Percentiles rank a stretch among this genome's conserved stretches.
phyloP scores from a whole-genome alignment of 2,113 vertebrate species.

The Phoenicopterus ruber region DNA sequence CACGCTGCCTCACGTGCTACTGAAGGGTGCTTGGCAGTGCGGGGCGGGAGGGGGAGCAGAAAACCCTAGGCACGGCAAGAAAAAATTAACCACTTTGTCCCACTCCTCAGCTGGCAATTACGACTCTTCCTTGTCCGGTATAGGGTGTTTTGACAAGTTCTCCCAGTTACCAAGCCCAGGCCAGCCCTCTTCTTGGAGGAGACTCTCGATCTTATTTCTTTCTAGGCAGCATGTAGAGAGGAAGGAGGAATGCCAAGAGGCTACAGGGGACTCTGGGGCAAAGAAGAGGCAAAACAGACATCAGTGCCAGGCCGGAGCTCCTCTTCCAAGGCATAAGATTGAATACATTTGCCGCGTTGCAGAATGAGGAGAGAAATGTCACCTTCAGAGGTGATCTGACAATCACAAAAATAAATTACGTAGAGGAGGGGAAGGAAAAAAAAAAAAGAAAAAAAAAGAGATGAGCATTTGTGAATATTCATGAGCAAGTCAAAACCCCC shows the following conservation, averaged over 20 bases:
- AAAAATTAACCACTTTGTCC: background rate
- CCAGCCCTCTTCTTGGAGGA: background rate
- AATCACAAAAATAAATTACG: constrained; percentile 60
- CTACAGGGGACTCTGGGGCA: background rate
- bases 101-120: background rate
- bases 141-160: background rate
- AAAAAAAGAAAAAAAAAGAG: background rate
- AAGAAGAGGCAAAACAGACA: background rate
- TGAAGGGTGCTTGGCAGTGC: background rate
- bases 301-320: background rate
- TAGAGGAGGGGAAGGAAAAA: background rate
- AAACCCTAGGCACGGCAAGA: background rate
- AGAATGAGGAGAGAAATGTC: constrained; percentile 37
- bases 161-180: background rate
- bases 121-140: background rate
- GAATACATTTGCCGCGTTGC: background rate
- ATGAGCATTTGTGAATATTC: constrained; percentile 62
- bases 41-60: background rate
- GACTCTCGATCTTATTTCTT: background rate
- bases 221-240: background rate
- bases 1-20: constrained; percentile 29
- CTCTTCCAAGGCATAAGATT: background rate
- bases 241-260: background rate
- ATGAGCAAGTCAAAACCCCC: constrained; percentile 60
- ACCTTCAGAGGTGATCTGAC: constrained; percentile 66